phyloP scores from a whole-genome alignment of 2,888 invertebrate genomes.

The Noctua pronuba region DNA sequence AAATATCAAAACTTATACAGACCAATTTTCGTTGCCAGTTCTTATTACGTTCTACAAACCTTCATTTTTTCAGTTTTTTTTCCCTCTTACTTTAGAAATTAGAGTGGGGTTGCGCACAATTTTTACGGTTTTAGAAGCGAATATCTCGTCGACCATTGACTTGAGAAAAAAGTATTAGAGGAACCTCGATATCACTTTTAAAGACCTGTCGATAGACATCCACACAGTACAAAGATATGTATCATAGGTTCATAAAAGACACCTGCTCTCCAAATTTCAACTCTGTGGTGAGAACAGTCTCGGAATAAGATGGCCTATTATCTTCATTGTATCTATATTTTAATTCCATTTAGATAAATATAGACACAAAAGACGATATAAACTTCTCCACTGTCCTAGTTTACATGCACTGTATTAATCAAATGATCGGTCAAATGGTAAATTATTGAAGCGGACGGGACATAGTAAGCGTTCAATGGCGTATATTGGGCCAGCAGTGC shows the following conservation, averaged over 20 bases:
- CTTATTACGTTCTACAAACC: not conserved
- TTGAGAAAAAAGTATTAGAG: not conserved
- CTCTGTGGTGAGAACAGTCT: no score
- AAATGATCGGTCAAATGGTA: conserved; percentile 51
- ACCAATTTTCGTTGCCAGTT: not conserved
- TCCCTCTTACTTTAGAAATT: not conserved
- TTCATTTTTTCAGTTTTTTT: not conserved
- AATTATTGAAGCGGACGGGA: conserved; percentile 51
- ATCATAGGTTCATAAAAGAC: not conserved
- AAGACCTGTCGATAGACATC: not conserved
- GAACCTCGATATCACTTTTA: not conserved
- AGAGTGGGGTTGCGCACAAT: not conserved
- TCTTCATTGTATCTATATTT: not conserved
- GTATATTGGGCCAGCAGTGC: conserved; percentile 60
- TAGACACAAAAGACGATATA: no score
- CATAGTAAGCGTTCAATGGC: conserved; percentile 48
- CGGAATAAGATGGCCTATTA: not conserved
- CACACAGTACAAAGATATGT: not conserved
- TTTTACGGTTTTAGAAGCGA: not conserved
- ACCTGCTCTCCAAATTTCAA: not conserved
- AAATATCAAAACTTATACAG: not conserved
- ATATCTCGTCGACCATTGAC: not conserved
- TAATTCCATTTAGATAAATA: not conserved
- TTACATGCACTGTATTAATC: conserved; percentile 25
- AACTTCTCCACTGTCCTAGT: conserved; percentile 6